Percentiles rank a stretch among this genome's conserved stretches.
Evolutionary conservation across 2,113 vertebrate species (phyloP).

Genomic region (Sminthopsis crassicaudata): DNA sequence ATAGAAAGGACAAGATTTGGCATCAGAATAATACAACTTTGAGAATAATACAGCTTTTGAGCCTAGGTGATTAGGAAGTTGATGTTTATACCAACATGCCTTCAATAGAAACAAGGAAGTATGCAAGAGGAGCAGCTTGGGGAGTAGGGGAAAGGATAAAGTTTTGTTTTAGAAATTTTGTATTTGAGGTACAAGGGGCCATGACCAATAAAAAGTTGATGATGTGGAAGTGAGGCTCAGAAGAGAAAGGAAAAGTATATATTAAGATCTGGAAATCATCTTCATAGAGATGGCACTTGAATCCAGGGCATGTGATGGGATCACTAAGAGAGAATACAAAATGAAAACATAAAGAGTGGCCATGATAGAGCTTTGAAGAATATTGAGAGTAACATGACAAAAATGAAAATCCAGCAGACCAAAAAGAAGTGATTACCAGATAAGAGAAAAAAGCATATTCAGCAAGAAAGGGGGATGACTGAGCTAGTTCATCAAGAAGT

Average conservation of each 20-base stretch:
- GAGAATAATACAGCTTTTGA: neutral
- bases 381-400: neutral
- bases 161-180: neutral
- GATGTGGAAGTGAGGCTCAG: neutral
- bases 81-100: neutral
- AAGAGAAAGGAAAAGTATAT: neutral
- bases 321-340: neutral
- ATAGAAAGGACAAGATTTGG: neutral
- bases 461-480: neutral
- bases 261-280: neutral
- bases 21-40: neutral
- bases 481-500: neutral
- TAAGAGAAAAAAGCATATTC: neutral
- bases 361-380: neutral
- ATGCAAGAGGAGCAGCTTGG: neutral
- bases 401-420: neutral
- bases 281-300: neutral
- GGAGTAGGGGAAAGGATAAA: neutral
- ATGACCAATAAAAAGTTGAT: neutral
- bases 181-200: neutral
- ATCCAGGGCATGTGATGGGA: neutral
- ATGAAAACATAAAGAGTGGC: neutral
- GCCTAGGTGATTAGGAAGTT: neutral
- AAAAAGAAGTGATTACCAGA: neutral
- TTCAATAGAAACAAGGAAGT: neutral